Conservation (phyloP, 2,888 invertebrate genomes). For the Heliconius charithonia region DNA sequence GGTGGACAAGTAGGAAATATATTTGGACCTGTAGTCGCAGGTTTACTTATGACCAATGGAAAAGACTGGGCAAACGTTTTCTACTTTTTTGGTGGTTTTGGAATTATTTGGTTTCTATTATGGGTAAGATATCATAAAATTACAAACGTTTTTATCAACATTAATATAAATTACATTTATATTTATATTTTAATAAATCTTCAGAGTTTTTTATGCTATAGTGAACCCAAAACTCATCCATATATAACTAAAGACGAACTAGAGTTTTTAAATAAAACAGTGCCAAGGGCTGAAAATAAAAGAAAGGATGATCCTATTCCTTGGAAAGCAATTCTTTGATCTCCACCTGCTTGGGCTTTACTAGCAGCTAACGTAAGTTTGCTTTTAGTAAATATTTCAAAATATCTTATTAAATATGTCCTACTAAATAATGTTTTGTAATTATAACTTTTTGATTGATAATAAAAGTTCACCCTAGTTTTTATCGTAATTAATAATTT, state of each 20-base stretch:
- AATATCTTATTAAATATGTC: not conserved
- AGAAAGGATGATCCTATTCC: constrained; percentile 78
- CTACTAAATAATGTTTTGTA: not conserved
- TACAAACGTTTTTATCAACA: not conserved
- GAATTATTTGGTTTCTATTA: constrained; percentile 65
- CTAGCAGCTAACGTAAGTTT: constrained; percentile 80
- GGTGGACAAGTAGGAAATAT: constrained; percentile 72
- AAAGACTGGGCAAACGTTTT: constrained; percentile 72
- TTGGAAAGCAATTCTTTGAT: constrained; percentile 84
- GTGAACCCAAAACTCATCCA: constrained; percentile 61
- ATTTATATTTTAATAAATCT: constrained; percentile 32
- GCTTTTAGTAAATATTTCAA: not conserved
- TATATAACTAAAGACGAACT: constrained; percentile 68
- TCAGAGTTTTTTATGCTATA: constrained; percentile 57
- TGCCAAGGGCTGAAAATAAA: constrained; percentile 55
- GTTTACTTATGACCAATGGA: constrained; percentile 59
- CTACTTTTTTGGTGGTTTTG: constrained; percentile 71
- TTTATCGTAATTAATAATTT: not conserved
- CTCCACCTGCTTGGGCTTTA: constrained; percentile 85
- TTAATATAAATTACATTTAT: not conserved
- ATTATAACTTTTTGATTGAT: too few relatives aligned
- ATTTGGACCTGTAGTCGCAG: constrained; percentile 61
- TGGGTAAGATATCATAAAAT: constrained; percentile 53
- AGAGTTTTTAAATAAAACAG: constrained; percentile 71
- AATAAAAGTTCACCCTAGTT: not conserved